phyloP scores from a whole-genome alignment of 2,113 vertebrate genomes.

The Arizona elegans region DNA sequence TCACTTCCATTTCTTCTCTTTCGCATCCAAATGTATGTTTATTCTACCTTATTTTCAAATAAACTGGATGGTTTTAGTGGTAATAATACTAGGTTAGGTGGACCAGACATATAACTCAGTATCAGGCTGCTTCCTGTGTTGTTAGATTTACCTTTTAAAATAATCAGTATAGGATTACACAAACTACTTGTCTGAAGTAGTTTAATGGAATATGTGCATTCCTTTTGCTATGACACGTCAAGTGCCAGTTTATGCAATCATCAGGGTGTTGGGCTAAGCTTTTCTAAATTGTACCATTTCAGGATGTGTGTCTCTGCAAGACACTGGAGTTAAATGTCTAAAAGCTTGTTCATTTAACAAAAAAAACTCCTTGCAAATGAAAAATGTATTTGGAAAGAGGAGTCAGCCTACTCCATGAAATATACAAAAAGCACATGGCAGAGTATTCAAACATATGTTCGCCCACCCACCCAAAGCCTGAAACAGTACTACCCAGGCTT shows the following conservation, averaged over 20 bases:
- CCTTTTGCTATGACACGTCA: neutral
- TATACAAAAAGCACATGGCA: neutral
- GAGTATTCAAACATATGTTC: neutral
- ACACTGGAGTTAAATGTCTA: neutral
- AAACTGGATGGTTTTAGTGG: neutral
- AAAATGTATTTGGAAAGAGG: neutral
- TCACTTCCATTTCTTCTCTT: neutral
- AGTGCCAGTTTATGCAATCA: neutral
- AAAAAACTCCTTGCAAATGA: neutral
- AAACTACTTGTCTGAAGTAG: neutral
- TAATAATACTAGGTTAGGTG: neutral
- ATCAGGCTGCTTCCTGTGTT: neutral
- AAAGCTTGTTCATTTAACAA: neutral
- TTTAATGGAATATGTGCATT: neutral
- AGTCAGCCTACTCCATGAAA: neutral
- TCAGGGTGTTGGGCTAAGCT: neutral
- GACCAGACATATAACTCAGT: neutral
- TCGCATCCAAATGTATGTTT: neutral
- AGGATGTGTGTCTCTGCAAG: neutral
- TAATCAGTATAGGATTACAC: neutral
- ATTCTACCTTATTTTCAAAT: neutral
- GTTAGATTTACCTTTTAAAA: neutral
- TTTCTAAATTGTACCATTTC: neutral
- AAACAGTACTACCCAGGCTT: neutral
- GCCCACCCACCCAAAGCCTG: neutral